Evolutionary conservation across 2,113 vertebrate species (phyloP).

Genomic region (Arizona elegans): DNA sequence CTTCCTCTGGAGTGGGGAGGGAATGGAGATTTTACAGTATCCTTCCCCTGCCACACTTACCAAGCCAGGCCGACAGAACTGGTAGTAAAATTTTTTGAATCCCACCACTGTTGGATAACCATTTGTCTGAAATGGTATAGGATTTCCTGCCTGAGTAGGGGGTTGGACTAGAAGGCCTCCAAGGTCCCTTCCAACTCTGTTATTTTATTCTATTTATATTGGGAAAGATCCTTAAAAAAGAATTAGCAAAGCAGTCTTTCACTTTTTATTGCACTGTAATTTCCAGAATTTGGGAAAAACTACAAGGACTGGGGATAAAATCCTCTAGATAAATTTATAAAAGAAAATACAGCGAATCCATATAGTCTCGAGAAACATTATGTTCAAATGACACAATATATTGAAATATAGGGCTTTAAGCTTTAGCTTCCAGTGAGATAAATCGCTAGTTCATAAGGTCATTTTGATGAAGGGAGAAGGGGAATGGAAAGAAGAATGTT

Average conservation of each 20-base stretch:
- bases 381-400: background rate
- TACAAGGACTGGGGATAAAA: background rate
- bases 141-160: too few relatives aligned
- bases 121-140: too few relatives aligned
- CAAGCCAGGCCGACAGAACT: too few relatives aligned
- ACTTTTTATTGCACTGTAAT: background rate
- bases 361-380: background rate
- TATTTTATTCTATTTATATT: background rate
- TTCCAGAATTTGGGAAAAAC: background rate
- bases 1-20: too few relatives aligned
- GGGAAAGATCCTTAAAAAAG: background rate
- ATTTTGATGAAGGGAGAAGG: background rate
- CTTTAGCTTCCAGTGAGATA: background rate
- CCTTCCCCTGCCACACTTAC: too few relatives aligned
- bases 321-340: background rate
- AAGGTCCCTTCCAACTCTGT: too few relatives aligned
- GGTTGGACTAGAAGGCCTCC: too few relatives aligned
- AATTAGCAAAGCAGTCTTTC: background rate
- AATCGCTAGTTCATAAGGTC: background rate
- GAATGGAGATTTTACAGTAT: too few relatives aligned
- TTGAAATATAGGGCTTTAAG: background rate
- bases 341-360: background rate
- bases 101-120: too few relatives aligned
- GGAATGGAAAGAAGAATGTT: background rate
- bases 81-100: too few relatives aligned